phyloP scores from a whole-genome alignment of 2,797 vertebrate genomes.

The Carapus acus region DNA sequence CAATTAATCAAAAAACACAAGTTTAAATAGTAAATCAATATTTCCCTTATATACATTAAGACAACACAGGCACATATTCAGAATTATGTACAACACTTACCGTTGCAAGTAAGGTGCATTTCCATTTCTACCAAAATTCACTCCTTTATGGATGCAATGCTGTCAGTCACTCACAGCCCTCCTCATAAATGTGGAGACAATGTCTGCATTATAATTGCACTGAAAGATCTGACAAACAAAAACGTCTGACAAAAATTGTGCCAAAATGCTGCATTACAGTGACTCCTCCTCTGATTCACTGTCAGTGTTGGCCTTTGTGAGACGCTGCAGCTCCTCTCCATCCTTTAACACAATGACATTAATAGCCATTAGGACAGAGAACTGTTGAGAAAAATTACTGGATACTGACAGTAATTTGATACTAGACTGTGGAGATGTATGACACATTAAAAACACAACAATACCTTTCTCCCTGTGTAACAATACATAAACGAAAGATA shows the following conservation, averaged over 20 bases:
- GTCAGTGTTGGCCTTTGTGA: slow-evolving; percentile 83
- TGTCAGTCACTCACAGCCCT: neutral
- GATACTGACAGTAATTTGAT: too few relatives aligned
- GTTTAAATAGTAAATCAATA: neutral
- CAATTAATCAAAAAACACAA: neutral
- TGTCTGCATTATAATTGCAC: too few relatives aligned
- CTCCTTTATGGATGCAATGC: neutral
- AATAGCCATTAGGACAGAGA: slow-evolving; percentile 10
- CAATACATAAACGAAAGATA: too few relatives aligned
- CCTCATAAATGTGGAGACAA: slow-evolving; percentile 17
- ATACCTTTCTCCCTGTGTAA: too few relatives aligned
- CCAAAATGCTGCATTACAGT: slow-evolving; percentile 35
- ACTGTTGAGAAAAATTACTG: neutral
- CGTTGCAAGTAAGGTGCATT: slow-evolving; percentile 7
- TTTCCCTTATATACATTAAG: neutral
- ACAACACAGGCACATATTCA: slow-evolving; percentile 43
- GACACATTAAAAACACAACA: too few relatives aligned
- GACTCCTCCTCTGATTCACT: slow-evolving; percentile 87
- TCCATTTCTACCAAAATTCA: neutral
- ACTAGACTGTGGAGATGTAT: neutral
- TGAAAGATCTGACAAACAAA: too few relatives aligned
- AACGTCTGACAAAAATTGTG: neutral
- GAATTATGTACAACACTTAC: slow-evolving; percentile 23
- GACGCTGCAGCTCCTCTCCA: slow-evolving; percentile 88
- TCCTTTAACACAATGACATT: slow-evolving; percentile 74